phyloP scores from a whole-genome alignment of 2,113 vertebrate species.

The Aleadryas rufinucha region DNA sequence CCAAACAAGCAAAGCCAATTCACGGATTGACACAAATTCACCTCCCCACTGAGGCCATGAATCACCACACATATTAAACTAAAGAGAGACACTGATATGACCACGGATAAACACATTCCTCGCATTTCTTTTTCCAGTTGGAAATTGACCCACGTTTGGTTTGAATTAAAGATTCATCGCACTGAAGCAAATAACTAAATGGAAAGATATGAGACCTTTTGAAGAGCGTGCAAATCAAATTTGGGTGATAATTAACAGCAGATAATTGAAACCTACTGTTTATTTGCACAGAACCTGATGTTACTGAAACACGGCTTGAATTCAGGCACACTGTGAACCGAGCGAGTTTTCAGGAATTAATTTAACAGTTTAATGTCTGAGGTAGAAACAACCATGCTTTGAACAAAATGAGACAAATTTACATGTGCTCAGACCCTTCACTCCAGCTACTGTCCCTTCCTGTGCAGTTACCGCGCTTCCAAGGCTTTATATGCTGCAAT shows the following conservation, averaged over 20 bases:
- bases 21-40: constrained; percentile 4
- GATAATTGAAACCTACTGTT: constrained; percentile 20
- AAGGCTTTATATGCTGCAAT: background rate
- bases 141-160: constrained; percentile 60
- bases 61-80: background rate
- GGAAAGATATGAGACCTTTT: constrained; percentile 66
- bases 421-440: background rate
- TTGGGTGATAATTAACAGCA: constrained; percentile 47
- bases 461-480: background rate
- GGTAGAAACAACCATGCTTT: constrained; percentile 1
- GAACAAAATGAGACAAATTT: background rate
- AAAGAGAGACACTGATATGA: constrained; percentile 6
- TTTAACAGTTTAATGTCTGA: constrained; percentile 29
- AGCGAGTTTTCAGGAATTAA: background rate
- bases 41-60: background rate
- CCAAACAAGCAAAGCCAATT: constrained; percentile 22
- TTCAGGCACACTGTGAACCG: background rate
- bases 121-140: background rate
- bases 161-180: constrained; percentile 67
- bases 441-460: background rate
- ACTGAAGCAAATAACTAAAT: constrained; percentile 65
- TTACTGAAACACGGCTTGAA: background rate
- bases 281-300: constrained; percentile 20
- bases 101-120: constrained; percentile 47
- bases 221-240: constrained; percentile 61